Evolutionary conservation across 2,888 invertebrate species (phyloP), one percentile per base, ranked within the genome.

Genomic region (Melangyna quadrimaculata): DNA sequence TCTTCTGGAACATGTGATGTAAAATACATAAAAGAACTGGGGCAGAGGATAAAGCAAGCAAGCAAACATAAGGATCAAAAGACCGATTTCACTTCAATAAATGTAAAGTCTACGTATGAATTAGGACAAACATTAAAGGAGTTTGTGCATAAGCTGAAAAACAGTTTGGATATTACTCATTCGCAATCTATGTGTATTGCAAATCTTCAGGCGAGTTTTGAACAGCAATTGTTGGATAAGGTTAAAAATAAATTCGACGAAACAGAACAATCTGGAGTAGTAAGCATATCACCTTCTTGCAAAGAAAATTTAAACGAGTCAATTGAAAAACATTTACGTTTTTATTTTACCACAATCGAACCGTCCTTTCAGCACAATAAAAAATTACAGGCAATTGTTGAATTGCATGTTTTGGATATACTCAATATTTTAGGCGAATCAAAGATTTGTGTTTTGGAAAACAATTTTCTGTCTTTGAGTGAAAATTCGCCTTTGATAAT

Each of bases 361-460:
- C n/a, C 40, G n/a, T 40, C n/a, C 8, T 40, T n/a, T 40, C n/a
- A n/a, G n/a, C n/a, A n/a, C n/a, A n/a, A 40, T 8, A 40, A n/a
- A 40, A 40, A 40, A n/a, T 40, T 40, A n/a, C n/a, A n/a, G n/a
- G n/a, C n/a, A 40, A 71, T 67, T 9, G 32, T 88, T 19, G 88
- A 88, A 81, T 84, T 88, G 87, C 82, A 88, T 24, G 65, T 89
- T 45, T 55, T 89, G 12, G 88, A 89, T 80, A 87, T 89, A 29
- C 24, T 88, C 70, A 75, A 87, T 19, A 87, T 88, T 24, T 37
- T 88, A 53, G 81, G 65, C 35, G 82, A 37, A 84, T 57, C 61
- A 45, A 87, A 51, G 78, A 84, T 57, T 19, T 84, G 37, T 45
- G 9, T 45, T 22, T 27, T 65, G n/a, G 32, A 24, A 17, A 79